phyloP scores from a whole-genome alignment of 53 echinoderm and acorn worm species.

The Echinometra lucunter region DNA sequence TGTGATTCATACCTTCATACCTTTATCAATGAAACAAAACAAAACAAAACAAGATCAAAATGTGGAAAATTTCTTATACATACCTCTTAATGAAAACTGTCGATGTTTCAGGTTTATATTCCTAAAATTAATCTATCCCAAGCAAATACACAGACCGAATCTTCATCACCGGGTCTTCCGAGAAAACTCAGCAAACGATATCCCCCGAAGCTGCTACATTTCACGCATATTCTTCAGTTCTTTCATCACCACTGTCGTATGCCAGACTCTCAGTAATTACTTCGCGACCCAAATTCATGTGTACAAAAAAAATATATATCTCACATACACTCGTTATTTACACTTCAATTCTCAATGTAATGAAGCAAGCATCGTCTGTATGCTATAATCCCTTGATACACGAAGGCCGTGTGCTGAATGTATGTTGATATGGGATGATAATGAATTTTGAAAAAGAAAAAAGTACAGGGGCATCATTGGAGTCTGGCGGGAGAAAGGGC shows the following conservation, averaged over 20 bases:
- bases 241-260: background rate
- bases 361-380: background rate
- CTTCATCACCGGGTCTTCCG: slow-evolving; percentile 12
- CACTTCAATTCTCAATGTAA: background rate
- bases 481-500: slow-evolving; percentile 53
- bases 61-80: background rate
- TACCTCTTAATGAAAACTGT: background rate
- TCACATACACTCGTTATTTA: background rate
- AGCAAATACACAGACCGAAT: background rate
- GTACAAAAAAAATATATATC: background rate
- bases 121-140: slow-evolving; percentile 21
- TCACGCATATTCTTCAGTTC: background rate
- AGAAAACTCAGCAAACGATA: slow-evolving; percentile 4
- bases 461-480: slow-evolving; percentile 42
- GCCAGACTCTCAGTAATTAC: background rate
- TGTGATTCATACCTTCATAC: too few species aligned
- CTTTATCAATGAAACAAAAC: background rate
- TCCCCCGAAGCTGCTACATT: slow-evolving; percentile 13
- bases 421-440: slow-evolving; percentile 23
- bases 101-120: background rate
- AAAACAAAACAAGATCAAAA: background rate
- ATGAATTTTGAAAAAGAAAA: slow-evolving; percentile 56
- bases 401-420: background rate
- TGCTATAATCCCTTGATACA: slow-evolving; percentile 1
- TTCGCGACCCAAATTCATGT: slow-evolving; percentile 11